These are phyloP conservation scores for Drosophila koepferae DNA, from an alignment of 2,888 invertebrate species.

Conservation along the genomic window DNA sequence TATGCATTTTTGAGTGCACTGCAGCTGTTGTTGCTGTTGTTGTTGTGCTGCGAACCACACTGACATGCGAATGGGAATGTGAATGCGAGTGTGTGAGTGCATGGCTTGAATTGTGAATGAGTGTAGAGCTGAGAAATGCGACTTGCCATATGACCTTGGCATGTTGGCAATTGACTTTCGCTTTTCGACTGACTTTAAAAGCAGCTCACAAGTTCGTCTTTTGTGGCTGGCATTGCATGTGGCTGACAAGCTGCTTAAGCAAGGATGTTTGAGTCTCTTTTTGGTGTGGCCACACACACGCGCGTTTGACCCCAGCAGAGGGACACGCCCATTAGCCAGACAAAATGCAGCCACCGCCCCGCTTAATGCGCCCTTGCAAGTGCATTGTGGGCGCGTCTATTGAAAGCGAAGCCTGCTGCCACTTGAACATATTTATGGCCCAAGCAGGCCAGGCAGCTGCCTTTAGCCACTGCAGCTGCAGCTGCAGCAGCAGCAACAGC, in stretches of 20 bases:
- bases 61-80: background rate
- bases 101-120: slow-evolving; percentile 2
- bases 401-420: slow-evolving; percentile 42
- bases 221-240: slow-evolving; percentile 14
- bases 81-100: background rate
- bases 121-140: slow-evolving; percentile 24
- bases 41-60: slow-evolving; percentile 16
- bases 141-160: slow-evolving; percentile 42
- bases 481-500: slow-evolving; percentile 1
- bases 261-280: background rate
- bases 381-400: slow-evolving; percentile 54
- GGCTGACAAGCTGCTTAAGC: slow-evolving; percentile 9
- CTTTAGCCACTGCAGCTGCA: background rate
- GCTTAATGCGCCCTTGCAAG: slow-evolving; percentile 29
- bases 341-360: background rate
- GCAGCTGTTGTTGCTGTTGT: background rate
- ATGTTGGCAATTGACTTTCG: slow-evolving; percentile 49
- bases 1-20: slow-evolving; percentile 38
- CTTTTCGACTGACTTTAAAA: slow-evolving; percentile 13
- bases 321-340: slow-evolving; percentile 46
- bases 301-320: slow-evolving; percentile 17
- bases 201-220: slow-evolving; percentile 9
- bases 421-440: slow-evolving; percentile 59
- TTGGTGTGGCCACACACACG: slow-evolving; percentile 7
- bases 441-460: background rate